Base-by-base conservation (phyloP, 2,888 invertebrate genomes). In the Polyommatus iphigenia region DNA sequence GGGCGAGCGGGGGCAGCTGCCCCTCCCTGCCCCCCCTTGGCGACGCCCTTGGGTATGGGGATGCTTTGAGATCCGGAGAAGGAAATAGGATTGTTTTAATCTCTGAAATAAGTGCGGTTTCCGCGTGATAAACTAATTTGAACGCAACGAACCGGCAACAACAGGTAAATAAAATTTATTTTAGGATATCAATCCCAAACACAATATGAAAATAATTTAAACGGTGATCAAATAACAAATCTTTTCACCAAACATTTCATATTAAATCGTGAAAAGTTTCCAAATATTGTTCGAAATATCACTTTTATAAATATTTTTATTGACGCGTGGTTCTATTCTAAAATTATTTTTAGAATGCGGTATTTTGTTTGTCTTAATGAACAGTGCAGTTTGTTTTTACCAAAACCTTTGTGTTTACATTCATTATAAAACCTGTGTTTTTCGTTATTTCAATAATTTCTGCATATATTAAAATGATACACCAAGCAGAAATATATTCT, bases 221-320 rank as follows among this genome's bases (percentile, higher is more conserved):
- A 5, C 6, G n/a, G 20, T 8, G 59, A 20, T 59, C 20, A 10
- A 59, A 59, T 20, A 57, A 7, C 36, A n/a, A 57, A 57, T 57
- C 3, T 71, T 71, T 71, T 71, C 32, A 7, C 13, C 36, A 13
- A 36, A 24, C 24, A 18, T 6, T 32, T 71, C 1, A 18, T 20
- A 71, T 32, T 4, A 15, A 71, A 32, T 32, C 6, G 3, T 36
- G 32, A 32, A 36, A 13, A 71, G 32, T 71, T 71, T 32, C 1
- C 71, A 71, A 71, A 71, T 71, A 36, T 71, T 71, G n/a, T 71
- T 71, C 36, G n/a, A 36, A 8, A 36, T 18, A 3, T 71, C 32
- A 15, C 32, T 71, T 36, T 3, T 10, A 2, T 46, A 46, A 46
- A 71, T 36, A 71, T 71, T 71, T 67, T 67, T 67, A 67, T 67